Base-by-base conservation (phyloP, 2,797 vertebrate species). In the Morus bassanus region DNA sequence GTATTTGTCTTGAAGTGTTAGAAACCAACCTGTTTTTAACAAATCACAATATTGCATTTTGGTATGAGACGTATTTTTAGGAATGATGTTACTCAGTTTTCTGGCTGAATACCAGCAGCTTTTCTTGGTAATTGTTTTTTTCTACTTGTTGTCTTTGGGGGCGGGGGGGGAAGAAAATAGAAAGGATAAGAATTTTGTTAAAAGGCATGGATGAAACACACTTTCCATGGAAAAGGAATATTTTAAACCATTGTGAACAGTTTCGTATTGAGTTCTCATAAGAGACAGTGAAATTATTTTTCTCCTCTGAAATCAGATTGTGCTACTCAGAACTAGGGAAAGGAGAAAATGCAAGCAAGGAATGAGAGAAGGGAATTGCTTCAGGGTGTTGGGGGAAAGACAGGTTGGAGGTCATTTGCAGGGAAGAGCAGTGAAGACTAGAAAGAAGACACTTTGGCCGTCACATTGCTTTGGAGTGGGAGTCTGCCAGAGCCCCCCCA, bases 361-460 rank as follows among this genome's bases (percentile, higher is more conserved):
- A 77, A 14, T 23, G 27, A 56, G 33, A 93, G 45, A 74, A 91
- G 8, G 24, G 23, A 54, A 10, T 45, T 75, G 16, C 22, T 70
- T 43, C 4, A 18, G 0, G 0, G 4, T 10, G 0, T 28, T 43
- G 14, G 5, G 4, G 11, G 3, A 0, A 10, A 45, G 61, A 13
- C 14, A 72, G n/a, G 3, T 6, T 41, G 74, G 43, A 89, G 25
- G 18, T 64, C 45, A 45, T 68, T 68, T 5, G 0, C 50, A 37
- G 41, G 30, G n/a, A 69, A 54, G 14, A 83, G 11, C 0, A 1
- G 5, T 53, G 13, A 76, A 35, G 13, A 11, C 79, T n/a, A 43
- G 25, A 33, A 86, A 65, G 64, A 78, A 21, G 27, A 59, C 2
- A 0, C 24, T 61, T 60, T 39, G 15, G 35, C 37, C 41, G 22